Percentiles rank a stretch among this genome's conserved stretches.
Conservation (phyloP, 2,888 invertebrate species). For the Sphaeridia pumilis region DNA sequence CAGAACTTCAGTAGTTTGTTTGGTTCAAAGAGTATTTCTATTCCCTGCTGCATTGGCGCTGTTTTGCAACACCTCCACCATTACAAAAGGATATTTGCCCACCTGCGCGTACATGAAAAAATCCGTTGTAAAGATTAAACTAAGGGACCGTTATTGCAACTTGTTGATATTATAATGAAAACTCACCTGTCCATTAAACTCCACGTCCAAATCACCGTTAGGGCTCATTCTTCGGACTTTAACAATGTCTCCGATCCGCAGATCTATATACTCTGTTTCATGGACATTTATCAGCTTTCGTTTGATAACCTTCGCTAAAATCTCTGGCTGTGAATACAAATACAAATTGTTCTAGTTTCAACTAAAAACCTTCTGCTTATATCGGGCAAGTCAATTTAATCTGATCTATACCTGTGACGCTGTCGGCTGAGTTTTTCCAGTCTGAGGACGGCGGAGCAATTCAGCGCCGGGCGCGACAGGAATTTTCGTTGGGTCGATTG, state of each 20-base stretch:
- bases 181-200: neutral
- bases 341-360: no score
- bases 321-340: no score
- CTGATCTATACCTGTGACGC: no score
- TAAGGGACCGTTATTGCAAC: neutral
- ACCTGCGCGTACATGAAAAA: neutral
- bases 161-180: neutral
- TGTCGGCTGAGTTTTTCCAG: no score
- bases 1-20: no score
- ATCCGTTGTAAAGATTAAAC: neutral
- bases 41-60: no score
- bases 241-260: neutral
- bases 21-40: no score
- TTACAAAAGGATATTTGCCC: neutral
- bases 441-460: no score
- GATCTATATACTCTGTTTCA: neutral
- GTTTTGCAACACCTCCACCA: neutral
- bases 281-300: no score
- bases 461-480: neutral
- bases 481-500: neutral
- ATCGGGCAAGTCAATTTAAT: no score
- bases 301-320: no score
- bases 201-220: neutral
- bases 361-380: no score
- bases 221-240: neutral